Evolutionary conservation across 2,888 invertebrate species (phyloP), one percentile per base, ranked within the genome.

Genomic region (Drosophila flavopinicola): DNA sequence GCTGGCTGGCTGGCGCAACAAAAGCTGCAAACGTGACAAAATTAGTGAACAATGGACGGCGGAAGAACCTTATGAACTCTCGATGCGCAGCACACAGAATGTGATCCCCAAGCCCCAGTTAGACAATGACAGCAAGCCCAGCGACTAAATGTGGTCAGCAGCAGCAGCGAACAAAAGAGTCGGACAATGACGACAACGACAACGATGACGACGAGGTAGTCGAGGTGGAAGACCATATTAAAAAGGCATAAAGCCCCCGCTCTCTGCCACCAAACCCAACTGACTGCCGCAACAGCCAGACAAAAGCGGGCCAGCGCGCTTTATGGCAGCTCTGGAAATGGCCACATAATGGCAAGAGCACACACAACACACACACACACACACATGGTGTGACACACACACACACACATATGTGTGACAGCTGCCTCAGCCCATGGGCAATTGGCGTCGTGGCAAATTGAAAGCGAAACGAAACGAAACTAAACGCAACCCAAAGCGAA

Each of bases 1-100:
- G n/a, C n/a, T n/a, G n/a, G n/a, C n/a, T n/a, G n/a, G n/a, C n/a
- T 65, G 63, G 69, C 51, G 72, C 54, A 78, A 72, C 72, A 84
- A 82, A 83, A 87, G 79, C 74, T 79, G 86, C 87, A 84, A 85
- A 87, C 84, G 87, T 85, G 84, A 85, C 84, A 83, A 87, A 84
- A 85, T 87, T 85, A 85, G 86, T 86, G 87, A 83, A 84, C 87
- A 84, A 87, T 83, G 78, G 71, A 58, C 70, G 60, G 37, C 60
- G 73, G 54, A 69, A 66, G 69, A 65, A 68, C 78, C 83, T 82
- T 73, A 82, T 87, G 87, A 83, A 85, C 82, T 85, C 78, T 70
- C 80, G 65, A 64, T 37, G 45, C 53, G 58, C n/a, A n/a, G 52
- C 30, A 59, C 47, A 58, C 61, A 79, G 76, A 69, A 78, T 79